Evolutionary conservation across 2,113 vertebrate species (phyloP), one percentile per base, ranked within the genome.

Genomic region (Megaleporinus macrocephalus): DNA sequence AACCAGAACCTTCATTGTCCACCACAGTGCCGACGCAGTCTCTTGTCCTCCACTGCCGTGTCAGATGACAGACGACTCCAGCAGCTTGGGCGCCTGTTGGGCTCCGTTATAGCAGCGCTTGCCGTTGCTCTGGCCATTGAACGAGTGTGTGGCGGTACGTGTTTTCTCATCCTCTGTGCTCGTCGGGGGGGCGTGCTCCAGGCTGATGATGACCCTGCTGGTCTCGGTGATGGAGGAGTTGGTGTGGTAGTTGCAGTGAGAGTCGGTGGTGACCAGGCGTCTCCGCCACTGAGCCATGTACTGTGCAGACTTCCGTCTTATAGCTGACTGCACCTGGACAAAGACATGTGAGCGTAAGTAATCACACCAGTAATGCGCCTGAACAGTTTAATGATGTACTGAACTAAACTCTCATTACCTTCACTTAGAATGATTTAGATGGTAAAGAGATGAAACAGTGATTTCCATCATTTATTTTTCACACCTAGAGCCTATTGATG

Each of bases 261-360:
- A 88, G 83, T 87, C 92, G 24, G 18, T 86, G 73, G 79, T 65
- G 16, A 53, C 74, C 3, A 87, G 79, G 0, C 82, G 85, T 5
- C 88, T 83, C 1, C 86, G 87, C 88, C 91, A 92, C 78, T 90
- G 86, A 0, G 84, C 82, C 75, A 86, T 90, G 16, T 89, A 85
- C 84, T 93, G 91, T 36, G 62, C 84, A 90, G 93, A 93, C 73
- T 93, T 92, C 65, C 94, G 92, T 80, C 59, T 63, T 59, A 95
- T 49, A 0, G 90, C 93, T 7, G 87, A 82, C 83, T 94, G 94
- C 11, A 94, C 94, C 94, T 95, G 86, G 1, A 81, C 22, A 0
- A 22, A 36, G 18, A 81, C n/a, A 69, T 13, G 57, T n/a, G 4
- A 49, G 47, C 13, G 14, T 3, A 3, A 51, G 2, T 36, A 41